Evolutionary conservation across 2,113 vertebrate species (phyloP), one percentile per base, ranked within the genome.

Genomic region (Python bivittatus): DNA sequence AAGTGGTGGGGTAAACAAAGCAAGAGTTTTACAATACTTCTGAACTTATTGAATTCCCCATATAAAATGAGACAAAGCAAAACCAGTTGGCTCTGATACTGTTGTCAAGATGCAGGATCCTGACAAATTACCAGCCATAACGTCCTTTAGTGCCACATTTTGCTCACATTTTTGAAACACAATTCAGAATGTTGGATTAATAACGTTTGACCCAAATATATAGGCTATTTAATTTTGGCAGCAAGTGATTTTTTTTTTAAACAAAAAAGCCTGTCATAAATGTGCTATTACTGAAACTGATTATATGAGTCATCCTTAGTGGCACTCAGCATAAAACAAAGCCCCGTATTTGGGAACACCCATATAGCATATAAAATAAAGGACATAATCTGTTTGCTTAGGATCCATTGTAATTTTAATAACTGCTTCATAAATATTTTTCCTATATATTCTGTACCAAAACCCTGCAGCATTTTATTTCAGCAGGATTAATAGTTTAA

Each of bases 401-500:
- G 72, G 58, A 88, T 86, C 8, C 88, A 93, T 38, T 83, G 79
- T 92, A 23, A 79, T 92, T 92, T 92, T 91, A 86, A 84, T 94
- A 79, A 88, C 33, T 90, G 90, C 57, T 93, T 60, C 48, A 91
- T 92, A 38, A 95, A 94, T 94, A 92, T 86, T 60, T 94, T 52
- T 33, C 2, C 57, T 68, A 91, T 27, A 88, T 44, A 25, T 53
- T 94, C 91, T 95, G 93, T 95, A 94, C 93, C 86, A 91, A 93
- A 92, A 91, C 89, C 87, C 94, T 92, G 48, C 44, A 96, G 90
- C 33, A 89, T 91, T 96, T 95, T 92, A 93, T 96, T 91, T 79
- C 61, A 93, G 96, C 94, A 57, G 89, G 89, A 97, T 94, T 95
- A 96, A 96, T 91, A 96, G 92, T 94, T 94, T 94, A 48, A 93